A percentile compares a stretch with the other conserved stretches of the same genome.
phyloP scores from a whole-genome alignment of 2,113 vertebrate genomes.

The Passer montanus region DNA sequence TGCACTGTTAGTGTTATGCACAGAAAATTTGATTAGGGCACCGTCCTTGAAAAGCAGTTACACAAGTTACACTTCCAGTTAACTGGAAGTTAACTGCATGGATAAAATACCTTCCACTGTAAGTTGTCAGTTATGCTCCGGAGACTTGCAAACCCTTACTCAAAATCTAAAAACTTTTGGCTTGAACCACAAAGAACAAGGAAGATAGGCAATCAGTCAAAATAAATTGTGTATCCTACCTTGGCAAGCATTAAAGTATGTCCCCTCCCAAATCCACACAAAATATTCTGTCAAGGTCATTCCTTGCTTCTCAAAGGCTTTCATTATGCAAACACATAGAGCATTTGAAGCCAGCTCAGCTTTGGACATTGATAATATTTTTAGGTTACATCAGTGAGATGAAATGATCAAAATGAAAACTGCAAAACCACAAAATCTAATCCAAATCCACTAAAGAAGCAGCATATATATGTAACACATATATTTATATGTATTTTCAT shows the following conservation, averaged over 20 bases:
- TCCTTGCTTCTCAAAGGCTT: not conserved
- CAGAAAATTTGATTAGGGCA: not conserved
- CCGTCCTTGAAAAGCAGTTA: not conserved
- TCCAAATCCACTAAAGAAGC: not conserved
- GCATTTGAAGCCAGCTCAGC: not conserved
- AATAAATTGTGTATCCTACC: not conserved
- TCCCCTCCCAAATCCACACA: not conserved
- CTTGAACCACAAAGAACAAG: slow-evolving; percentile 1
- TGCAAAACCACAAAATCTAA: not conserved
- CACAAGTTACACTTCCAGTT: not conserved
- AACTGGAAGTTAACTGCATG: not conserved
- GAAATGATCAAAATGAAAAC: not conserved
- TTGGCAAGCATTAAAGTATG: not conserved
- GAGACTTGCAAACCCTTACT: not conserved
- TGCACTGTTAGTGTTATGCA: not conserved
- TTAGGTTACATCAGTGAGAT: not conserved
- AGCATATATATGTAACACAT: not conserved
- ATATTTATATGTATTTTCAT: not conserved
- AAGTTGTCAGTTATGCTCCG: not conserved
- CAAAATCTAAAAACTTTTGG: not conserved
- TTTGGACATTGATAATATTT: not conserved
- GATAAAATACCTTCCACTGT: not conserved
- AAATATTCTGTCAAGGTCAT: not conserved
- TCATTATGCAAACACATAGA: not conserved
- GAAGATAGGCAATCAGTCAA: slow-evolving; percentile 4